A percentile compares a stretch with the other conserved stretches of the same genome.
Conservation (phyloP, 2,113 vertebrate species). For the Ammodytes marinus region DNA sequence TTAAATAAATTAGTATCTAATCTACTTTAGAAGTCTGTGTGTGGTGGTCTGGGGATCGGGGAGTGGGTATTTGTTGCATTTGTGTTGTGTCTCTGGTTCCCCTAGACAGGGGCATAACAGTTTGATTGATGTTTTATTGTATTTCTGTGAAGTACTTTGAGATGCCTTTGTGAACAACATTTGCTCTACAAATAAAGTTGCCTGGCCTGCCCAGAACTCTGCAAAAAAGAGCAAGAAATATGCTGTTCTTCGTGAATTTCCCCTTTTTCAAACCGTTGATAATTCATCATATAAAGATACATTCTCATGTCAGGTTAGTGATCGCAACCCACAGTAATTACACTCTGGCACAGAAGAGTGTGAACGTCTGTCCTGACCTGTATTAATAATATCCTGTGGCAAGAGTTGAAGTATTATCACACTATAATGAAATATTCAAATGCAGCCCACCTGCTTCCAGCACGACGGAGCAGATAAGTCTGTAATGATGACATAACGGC, state of each 20-base stretch:
- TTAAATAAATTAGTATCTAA: too few species aligned
- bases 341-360: background rate
- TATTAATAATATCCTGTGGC: constrained; percentile 71
- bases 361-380: constrained; percentile 18
- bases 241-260: background rate
- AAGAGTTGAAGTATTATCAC: constrained; percentile 73
- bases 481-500: constrained; percentile 65
- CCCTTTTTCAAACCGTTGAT: background rate
- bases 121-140: too few species aligned
- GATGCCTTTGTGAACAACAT: too few species aligned
- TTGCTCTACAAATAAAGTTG: too few species aligned
- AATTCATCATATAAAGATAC: background rate
- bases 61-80: too few species aligned
- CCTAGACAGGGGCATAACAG: too few species aligned
- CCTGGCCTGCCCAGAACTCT: too few species aligned
- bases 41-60: too few species aligned
- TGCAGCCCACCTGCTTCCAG: constrained; percentile 24
- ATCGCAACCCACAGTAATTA: background rate
- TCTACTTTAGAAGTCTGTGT: too few species aligned
- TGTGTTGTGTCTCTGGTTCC: too few species aligned
- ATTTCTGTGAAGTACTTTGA: too few species aligned
- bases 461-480: constrained; percentile 54
- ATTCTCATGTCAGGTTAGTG: constrained; percentile 4
- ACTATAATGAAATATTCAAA: constrained; percentile 80
- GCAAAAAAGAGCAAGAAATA: background rate